Conservation (phyloP, 2,797 vertebrate genomes). For the Trematomus bernacchii region DNA sequence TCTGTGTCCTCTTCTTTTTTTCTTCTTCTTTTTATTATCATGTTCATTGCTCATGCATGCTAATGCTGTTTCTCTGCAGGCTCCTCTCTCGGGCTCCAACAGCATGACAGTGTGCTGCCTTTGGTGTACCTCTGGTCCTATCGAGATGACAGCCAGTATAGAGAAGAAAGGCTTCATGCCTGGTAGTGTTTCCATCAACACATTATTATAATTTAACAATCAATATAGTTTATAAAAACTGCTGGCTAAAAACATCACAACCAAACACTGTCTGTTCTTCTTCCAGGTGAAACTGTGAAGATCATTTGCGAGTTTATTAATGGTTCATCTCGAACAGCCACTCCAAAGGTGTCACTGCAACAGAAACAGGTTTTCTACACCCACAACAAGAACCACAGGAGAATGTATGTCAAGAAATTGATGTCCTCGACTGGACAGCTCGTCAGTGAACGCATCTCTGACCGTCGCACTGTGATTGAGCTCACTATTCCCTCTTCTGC, state of each 20-base stretch:
- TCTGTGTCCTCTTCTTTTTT: too few species aligned
- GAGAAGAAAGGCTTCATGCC: slow-evolving; percentile 67
- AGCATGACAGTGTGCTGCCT: slow-evolving; percentile 51
- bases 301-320: slow-evolving; percentile 66
- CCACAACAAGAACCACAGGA: fast-evolving
- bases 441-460: slow-evolving; percentile 19
- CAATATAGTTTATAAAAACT: not conserved
- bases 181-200: slow-evolving; percentile 45
- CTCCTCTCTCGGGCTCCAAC: slow-evolving; percentile 65
- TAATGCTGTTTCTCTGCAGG: slow-evolving; percentile 47
- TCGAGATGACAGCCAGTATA: slow-evolving; percentile 50
- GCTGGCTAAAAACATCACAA: not conserved
- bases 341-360: slow-evolving; percentile 52
- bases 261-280: not conserved
- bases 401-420: fast-evolving
- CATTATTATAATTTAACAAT: not conserved
- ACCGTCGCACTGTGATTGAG: slow-evolving; percentile 36
- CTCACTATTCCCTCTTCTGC: slow-evolving; percentile 50
- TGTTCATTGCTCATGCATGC: not conserved
- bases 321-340: slow-evolving; percentile 43
- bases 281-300: slow-evolving; percentile 68
- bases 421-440: not conserved
- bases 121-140: slow-evolving; percentile 54
- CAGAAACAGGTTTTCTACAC: slow-evolving; percentile 59
- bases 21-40: too few species aligned